Conservation (phyloP, 2,888 invertebrate genomes). For the Zygogramma bicolorata region DNA sequence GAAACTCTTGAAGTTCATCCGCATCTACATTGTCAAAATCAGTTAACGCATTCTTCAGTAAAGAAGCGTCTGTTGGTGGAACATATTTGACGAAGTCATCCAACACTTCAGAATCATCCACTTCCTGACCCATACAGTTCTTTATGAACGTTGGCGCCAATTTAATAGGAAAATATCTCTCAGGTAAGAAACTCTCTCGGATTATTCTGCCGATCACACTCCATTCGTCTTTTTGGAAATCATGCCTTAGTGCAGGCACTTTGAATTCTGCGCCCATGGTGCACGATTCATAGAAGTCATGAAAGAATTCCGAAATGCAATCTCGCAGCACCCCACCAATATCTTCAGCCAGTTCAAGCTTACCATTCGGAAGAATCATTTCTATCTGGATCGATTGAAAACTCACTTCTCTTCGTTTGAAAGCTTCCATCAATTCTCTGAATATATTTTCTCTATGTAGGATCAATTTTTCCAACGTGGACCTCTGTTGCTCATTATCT, state of each 20-base stretch:
- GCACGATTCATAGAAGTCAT: slow-evolving; percentile 27
- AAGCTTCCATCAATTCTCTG: slow-evolving; percentile 19
- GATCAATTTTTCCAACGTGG: neutral
- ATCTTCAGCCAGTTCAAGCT: neutral
- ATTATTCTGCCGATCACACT: slow-evolving; percentile 21
- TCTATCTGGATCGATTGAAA: slow-evolving; percentile 19
- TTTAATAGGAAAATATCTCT: slow-evolving; percentile 25
- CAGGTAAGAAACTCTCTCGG: slow-evolving; percentile 9
- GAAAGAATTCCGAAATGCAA: slow-evolving; percentile 27
- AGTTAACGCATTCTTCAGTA: neutral
- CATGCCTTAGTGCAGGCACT: slow-evolving; percentile 26
- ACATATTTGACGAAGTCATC: neutral
- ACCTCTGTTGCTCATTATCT: neutral
- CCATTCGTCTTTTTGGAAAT: slow-evolving; percentile 23
- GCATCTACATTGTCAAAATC: neutral
- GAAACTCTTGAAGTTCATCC: neutral
- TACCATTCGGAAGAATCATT: slow-evolving; percentile 26
- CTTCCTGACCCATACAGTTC: neutral
- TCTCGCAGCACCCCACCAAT: slow-evolving; percentile 29
- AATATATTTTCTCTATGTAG: slow-evolving; percentile 32
- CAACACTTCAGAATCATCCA: neutral
- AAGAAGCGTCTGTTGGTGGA: neutral
- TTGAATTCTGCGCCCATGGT: slow-evolving; percentile 28
- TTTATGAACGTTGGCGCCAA: slow-evolving; percentile 4
- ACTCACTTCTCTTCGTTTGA: neutral